Evolutionary conservation across 2,888 invertebrate species (phyloP), one percentile per base, ranked within the genome.

Genomic region (Aphidius colemani): DNA sequence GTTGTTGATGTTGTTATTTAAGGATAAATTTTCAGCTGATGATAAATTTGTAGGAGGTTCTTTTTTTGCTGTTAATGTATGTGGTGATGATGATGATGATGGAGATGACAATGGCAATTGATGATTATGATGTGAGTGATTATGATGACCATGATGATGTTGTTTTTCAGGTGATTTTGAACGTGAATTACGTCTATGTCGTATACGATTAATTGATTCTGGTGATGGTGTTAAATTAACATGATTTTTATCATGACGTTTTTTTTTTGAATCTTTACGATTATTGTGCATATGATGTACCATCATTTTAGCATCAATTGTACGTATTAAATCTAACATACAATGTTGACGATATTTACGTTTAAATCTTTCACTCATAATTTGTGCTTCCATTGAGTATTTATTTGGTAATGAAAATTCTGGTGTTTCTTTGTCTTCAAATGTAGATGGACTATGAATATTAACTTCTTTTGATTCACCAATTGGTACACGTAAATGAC

Each of bases 231-330:
- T 75, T 3, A 68, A 66, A 8, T 71, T 73, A 5, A 63, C 64
- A 9, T 65, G 50, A 1, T 63, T 48, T 8, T 53, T 67, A 0
- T 70, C 70, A 7, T 68, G 67, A 39, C 62, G 72, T 40, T 69
- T 75, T n/a, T 63, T 74, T 9, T 65, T 69, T 2, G 72, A 72
- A 58, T 72, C 72, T 18, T 66, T 68, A 39, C 68, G 68, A 1
- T 70, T 70, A n/a, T 69, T 66, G n/a, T 70, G 70, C 46, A 44
- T 48, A 11, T 69, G 64, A 53, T 74, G 77, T 0, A 66, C 61
- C 74, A 82, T 74, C 81, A 82, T 77, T 51, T 75, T 75, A 3
- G 76, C 68, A 53, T 82, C 81, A 13, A 82, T 81, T n/a, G 76
- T 64, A 45, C 69, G 71, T 2, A 81, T 75, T n/a, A 82, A 64